Evolutionary conservation across 2,888 invertebrate genomes (phyloP).

Genomic region (Zeuzera pyrina): DNA sequence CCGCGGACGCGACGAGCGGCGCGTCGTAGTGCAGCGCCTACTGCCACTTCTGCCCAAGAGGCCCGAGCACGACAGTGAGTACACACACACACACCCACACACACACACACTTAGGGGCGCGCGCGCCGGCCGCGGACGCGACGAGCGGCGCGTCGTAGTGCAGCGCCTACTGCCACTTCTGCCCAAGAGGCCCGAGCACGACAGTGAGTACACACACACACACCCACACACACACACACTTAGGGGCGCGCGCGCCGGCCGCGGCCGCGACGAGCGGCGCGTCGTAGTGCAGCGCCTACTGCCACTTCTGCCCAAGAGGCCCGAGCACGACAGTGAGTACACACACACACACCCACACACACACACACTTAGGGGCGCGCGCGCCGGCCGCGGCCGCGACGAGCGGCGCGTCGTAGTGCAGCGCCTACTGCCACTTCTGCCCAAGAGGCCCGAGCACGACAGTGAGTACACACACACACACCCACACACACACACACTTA

Average conservation of each 20-base stretch:
- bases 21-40: conserved; percentile 82
- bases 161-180: conserved; percentile 81
- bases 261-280: conserved; percentile 35
- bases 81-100: too few relatives aligned
- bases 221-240: too few relatives aligned
- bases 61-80: conserved; percentile 33
- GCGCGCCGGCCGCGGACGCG: too few relatives aligned
- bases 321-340: too few relatives aligned
- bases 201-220: conserved; percentile 21
- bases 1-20: conserved; percentile 31
- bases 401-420: conserved; percentile 77
- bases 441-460: conserved; percentile 55
- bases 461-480: too few relatives aligned
- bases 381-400: too few relatives aligned
- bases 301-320: conserved; percentile 76
- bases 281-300: conserved; percentile 84
- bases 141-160: conserved; percentile 73
- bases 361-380: too few relatives aligned
- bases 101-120: too few relatives aligned
- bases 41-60: conserved; percentile 77
- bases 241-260: conserved; percentile 45
- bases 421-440: conserved; percentile 79
- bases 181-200: conserved; percentile 63
- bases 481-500: too few relatives aligned
- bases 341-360: too few relatives aligned